These are phyloP conservation scores for Ptychoptera contaminata DNA, from an alignment of 2,888 invertebrate genomes.

Conservation along the genomic window DNA sequence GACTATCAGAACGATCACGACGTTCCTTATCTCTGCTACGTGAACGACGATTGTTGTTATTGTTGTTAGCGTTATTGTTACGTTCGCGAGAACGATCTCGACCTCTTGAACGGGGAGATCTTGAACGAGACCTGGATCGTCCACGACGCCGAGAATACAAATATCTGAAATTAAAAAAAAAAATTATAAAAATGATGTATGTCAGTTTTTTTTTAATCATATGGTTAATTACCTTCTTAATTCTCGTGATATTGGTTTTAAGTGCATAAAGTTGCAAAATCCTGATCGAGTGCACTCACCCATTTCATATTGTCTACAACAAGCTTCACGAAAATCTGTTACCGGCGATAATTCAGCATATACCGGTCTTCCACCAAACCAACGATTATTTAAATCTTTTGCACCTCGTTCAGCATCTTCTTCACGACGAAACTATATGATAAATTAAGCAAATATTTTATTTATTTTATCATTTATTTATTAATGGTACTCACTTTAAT, in stretches of 20 bases:
- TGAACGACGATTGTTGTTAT: slow-evolving; percentile 17
- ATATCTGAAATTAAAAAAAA: slow-evolving; percentile 34
- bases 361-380: slow-evolving; percentile 97
- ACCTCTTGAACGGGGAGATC: slow-evolving; percentile 25
- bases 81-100: slow-evolving; percentile 27
- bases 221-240: slow-evolving; percentile 49
- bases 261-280: slow-evolving; percentile 99
- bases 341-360: slow-evolving; percentile 98
- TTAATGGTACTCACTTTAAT: slow-evolving; percentile 58
- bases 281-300: slow-evolving; percentile 97
- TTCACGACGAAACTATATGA: slow-evolving; percentile 71
- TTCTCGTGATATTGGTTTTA: slow-evolving; percentile 95
- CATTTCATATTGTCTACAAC: slow-evolving; percentile 99
- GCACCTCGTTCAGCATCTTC: slow-evolving; percentile 98
- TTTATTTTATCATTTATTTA: not conserved
- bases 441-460: not conserved
- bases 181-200: not conserved
- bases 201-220: not conserved
- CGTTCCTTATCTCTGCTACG: slow-evolving; percentile 21
- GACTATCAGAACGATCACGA: slow-evolving; percentile 15
- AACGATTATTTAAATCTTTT: slow-evolving; percentile 91
- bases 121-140: slow-evolving; percentile 19
- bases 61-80: slow-evolving; percentile 9
- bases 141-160: slow-evolving; percentile 55
- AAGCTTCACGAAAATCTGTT: slow-evolving; percentile 97